Conservation (phyloP, 2,888 invertebrate genomes). For the Cantharis rustica region DNA sequence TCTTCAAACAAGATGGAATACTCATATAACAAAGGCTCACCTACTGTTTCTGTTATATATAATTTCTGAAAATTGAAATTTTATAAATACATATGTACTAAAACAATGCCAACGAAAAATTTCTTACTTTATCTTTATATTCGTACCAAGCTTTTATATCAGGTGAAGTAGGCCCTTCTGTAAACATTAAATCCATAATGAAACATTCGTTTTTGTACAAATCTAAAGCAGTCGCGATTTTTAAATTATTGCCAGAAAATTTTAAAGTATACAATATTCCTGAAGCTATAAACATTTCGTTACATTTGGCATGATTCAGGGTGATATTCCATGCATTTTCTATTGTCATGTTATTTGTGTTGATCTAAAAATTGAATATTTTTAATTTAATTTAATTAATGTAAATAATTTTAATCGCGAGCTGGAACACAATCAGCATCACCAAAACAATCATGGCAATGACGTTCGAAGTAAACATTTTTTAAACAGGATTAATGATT, state of each 20-base stretch:
- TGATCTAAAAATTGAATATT: conserved; percentile 57
- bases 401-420: too few relatives aligned
- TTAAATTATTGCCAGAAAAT: not conserved
- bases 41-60: not conserved
- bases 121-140: not conserved
- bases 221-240: not conserved
- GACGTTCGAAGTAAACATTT: too few relatives aligned
- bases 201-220: not conserved
- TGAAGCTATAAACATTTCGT: conserved; percentile 10
- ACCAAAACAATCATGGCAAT: too few relatives aligned
- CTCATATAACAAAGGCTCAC: not conserved
- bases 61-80: not conserved
- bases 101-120: not conserved
- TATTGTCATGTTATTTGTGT: conserved; percentile 61
- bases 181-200: not conserved
- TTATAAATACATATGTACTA: not conserved
- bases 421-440: too few relatives aligned
- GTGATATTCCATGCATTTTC: conserved; percentile 49
- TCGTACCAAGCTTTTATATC: not conserved
- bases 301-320: not conserved
- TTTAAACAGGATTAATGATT: too few relatives aligned
- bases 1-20: not conserved
- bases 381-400: too few relatives aligned
- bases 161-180: not conserved
- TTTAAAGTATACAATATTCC: conserved; percentile 5